Evolutionary conservation across 2,113 vertebrate species (phyloP).

Genomic region (Psittacula cyanocephala): DNA sequence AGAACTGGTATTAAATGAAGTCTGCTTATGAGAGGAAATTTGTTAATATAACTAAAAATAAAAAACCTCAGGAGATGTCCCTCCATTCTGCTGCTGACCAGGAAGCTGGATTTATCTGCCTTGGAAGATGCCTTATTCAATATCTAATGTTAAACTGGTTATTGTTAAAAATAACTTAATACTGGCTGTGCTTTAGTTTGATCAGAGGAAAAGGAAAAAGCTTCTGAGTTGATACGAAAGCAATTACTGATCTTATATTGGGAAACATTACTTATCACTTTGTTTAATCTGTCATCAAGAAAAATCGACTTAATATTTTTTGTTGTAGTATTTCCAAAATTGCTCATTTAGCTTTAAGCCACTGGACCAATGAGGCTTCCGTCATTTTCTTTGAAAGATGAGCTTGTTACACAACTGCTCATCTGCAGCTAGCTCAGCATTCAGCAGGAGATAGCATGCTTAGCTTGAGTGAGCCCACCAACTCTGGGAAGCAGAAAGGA

Average conservation of each 20-base stretch:
- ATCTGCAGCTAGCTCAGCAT: neutral
- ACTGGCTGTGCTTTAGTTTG: neutral
- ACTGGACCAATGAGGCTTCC: neutral
- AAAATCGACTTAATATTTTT: neutral
- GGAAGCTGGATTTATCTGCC: neutral
- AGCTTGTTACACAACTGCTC: neutral
- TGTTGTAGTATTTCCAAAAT: neutral
- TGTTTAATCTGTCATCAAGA: neutral
- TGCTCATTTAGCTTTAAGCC: neutral
- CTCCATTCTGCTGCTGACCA: neutral
- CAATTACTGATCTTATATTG: neutral
- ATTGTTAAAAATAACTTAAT: neutral
- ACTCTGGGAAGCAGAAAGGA: neutral
- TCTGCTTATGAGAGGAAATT: neutral
- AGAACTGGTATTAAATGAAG: neutral
- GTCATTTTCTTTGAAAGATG: neutral
- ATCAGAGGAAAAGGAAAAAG: neutral
- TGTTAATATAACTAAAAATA: neutral
- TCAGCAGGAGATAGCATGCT: neutral
- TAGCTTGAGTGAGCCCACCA: neutral
- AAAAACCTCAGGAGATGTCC: neutral
- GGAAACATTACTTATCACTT: neutral
- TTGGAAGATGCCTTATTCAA: neutral
- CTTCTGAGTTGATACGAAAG: neutral
- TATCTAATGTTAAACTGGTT: neutral